A percentile compares a stretch with the other conserved stretches of the same genome.
These are phyloP conservation scores for Hanleya hanleyi DNA, from an alignment of 2,888 invertebrate species.

Conservation along the genomic window DNA sequence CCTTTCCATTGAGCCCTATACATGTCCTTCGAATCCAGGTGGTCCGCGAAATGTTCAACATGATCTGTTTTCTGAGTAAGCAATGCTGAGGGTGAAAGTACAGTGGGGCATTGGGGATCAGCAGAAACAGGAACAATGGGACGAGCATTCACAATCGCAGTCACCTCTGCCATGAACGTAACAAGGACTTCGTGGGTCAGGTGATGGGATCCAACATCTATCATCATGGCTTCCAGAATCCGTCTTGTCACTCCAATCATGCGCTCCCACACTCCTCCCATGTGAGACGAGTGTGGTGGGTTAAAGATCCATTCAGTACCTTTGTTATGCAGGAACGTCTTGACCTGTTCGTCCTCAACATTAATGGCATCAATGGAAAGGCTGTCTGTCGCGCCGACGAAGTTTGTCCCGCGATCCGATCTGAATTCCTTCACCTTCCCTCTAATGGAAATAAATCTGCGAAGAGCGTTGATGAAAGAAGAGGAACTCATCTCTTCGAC, in stretches of 20 bases:
- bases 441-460: slow-evolving; percentile 32
- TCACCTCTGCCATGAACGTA: slow-evolving; percentile 3
- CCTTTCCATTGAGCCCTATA: too few relatives aligned
- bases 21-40: too few relatives aligned
- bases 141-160: too few relatives aligned
- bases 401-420: slow-evolving; percentile 34
- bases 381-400: slow-evolving; percentile 28
- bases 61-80: too few relatives aligned
- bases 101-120: too few relatives aligned
- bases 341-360: slow-evolving; percentile 19
- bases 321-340: not conserved
- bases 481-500: slow-evolving; percentile 31
- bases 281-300: slow-evolving; percentile 11
- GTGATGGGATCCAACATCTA: not conserved
- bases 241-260: not conserved
- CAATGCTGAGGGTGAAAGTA: too few relatives aligned
- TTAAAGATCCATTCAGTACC: slow-evolving; percentile 10
- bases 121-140: too few relatives aligned
- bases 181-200: slow-evolving; percentile 7
- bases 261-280: slow-evolving; percentile 11
- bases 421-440: slow-evolving; percentile 26
- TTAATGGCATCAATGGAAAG: slow-evolving; percentile 15
- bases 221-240: not conserved
- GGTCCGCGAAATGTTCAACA: too few relatives aligned
- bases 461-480: slow-evolving; percentile 33